Percentiles rank a stretch among this genome's conserved stretches.
Conservation (phyloP, 2,888 invertebrate genomes). For the Cataglyphis altisquamis region DNA sequence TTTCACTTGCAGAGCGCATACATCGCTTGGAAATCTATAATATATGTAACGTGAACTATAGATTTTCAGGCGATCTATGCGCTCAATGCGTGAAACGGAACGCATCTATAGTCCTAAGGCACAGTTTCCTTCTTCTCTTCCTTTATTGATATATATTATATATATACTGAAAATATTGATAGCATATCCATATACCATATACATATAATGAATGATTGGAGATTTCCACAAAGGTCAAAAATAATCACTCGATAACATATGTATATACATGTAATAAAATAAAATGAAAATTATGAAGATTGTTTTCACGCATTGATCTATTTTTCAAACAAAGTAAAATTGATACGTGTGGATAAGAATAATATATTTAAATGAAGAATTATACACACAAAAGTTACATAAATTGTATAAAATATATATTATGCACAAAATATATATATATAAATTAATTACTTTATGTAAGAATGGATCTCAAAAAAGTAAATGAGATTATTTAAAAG, state of each 20-base stretch:
- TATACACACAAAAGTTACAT: neutral
- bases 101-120: neutral
- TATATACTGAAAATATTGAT: neutral
- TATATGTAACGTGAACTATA: too few species aligned
- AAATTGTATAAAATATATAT: neutral
- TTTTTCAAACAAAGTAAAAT: neutral
- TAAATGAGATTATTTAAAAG: neutral
- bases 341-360: neutral
- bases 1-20: too few species aligned
- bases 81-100: too few species aligned
- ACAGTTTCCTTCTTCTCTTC: too few species aligned
- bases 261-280: slow-evolving; percentile 3
- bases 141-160: neutral
- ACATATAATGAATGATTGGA: neutral
- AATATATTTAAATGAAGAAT: neutral
- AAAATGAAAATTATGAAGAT: slow-evolving; percentile 18
- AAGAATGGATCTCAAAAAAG: neutral
- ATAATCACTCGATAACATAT: neutral
- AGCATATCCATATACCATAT: too few species aligned
- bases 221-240: slow-evolving; percentile 26
- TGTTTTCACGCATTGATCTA: neutral
- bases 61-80: too few species aligned
- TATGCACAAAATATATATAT: neutral
- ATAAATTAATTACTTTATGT: neutral
- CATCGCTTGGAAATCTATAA: too few species aligned